Conservation (phyloP, 2,888 invertebrate species). For the Saturnia japonica region DNA sequence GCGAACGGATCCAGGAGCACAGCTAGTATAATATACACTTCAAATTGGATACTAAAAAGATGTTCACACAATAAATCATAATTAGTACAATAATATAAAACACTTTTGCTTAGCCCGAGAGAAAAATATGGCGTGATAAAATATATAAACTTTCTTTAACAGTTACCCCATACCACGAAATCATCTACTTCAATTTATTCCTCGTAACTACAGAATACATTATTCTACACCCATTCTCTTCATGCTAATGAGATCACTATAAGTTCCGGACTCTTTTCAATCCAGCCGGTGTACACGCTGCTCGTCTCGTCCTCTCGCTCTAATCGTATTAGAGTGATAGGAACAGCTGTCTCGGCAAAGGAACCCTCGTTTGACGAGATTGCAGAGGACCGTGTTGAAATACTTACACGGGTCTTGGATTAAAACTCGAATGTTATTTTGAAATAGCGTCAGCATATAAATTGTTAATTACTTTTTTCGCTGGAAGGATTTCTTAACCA, state of each 20-base stretch:
- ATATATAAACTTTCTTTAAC: slow-evolving; percentile 10
- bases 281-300: slow-evolving; percentile 36
- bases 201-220: slow-evolving; percentile 45
- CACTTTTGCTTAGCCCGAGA: slow-evolving; percentile 1
- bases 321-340: slow-evolving; percentile 32
- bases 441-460: slow-evolving; percentile 56
- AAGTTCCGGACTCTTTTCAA: slow-evolving; percentile 38
- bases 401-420: slow-evolving; percentile 74
- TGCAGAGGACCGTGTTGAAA: slow-evolving; percentile 64
- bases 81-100: background rate
- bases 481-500: background rate
- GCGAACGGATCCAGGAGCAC: too few species aligned
- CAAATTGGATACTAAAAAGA: too few species aligned
- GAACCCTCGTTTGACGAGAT: slow-evolving; percentile 55
- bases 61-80: background rate
- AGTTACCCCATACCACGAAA: slow-evolving; percentile 10
- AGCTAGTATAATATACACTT: too few species aligned
- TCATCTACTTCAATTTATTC: slow-evolving; percentile 20
- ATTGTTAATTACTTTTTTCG: slow-evolving; percentile 18
- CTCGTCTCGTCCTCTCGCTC: slow-evolving; percentile 34
- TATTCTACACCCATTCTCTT: slow-evolving; percentile 54
- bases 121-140: background rate
- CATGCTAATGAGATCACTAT: slow-evolving; percentile 50
- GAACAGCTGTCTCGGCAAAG: slow-evolving; percentile 36
- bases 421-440: slow-evolving; percentile 64